Percentiles rank a stretch among this genome's conserved stretches.
These are phyloP conservation scores for Peromyscus nudipes DNA, from an alignment of 2,797 vertebrate species.

Conservation along the genomic window DNA sequence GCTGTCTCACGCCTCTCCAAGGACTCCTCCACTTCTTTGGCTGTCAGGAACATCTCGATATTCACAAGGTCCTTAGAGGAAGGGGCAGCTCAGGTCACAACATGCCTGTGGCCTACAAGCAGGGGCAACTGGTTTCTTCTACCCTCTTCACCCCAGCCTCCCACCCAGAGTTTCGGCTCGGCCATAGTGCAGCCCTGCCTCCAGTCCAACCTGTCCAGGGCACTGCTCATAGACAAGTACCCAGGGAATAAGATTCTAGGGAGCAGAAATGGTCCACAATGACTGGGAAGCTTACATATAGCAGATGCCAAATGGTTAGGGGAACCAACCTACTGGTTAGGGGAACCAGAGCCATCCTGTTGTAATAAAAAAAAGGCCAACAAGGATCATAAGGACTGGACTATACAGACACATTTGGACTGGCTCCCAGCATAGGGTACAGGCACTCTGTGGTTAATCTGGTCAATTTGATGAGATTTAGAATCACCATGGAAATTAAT, in stretches of 20 bases:
- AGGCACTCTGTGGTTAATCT: neutral
- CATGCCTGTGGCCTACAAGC: neutral
- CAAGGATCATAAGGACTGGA: neutral
- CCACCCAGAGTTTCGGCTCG: too few species aligned
- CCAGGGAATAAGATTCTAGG: neutral
- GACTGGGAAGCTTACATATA: too few species aligned
- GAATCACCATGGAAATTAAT: neutral
- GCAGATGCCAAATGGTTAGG: neutral
- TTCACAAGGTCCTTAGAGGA: constrained; percentile 96
- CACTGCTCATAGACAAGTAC: neutral
- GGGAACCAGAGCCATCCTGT: neutral
- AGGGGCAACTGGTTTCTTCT: neutral
- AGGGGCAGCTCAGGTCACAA: neutral
- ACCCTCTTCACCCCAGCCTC: neutral
- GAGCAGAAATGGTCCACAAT: neutral
- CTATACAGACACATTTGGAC: neutral
- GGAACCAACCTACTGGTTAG: neutral
- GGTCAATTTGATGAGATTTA: neutral
- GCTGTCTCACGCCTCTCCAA: constrained; percentile 98
- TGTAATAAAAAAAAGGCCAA: neutral
- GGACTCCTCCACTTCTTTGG: constrained; percentile 99
- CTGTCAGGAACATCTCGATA: constrained; percentile 99
- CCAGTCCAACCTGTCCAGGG: neutral
- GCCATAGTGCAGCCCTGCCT: neutral
- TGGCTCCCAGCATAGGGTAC: neutral